A percentile compares a stretch with the other conserved stretches of the same genome.
These are phyloP conservation scores for Acromyrmex echinatior DNA, from an alignment of 1,140 invertebrate species.

Conservation along the genomic window DNA sequence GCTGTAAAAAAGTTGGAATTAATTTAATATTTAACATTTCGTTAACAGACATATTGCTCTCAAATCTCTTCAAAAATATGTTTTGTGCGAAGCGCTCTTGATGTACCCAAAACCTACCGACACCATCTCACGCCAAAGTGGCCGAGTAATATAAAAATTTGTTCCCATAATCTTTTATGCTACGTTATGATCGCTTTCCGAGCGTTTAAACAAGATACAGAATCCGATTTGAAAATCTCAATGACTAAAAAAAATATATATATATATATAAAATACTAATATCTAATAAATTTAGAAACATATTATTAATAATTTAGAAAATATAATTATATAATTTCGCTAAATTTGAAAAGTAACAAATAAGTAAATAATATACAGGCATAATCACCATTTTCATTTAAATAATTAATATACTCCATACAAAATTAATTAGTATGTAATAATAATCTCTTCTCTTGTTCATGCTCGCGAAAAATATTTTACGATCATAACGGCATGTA, in stretches of 20 bases:
- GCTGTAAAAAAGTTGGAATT: neutral
- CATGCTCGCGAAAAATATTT: neutral
- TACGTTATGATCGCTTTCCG: conserved; percentile 33
- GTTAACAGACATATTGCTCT: neutral
- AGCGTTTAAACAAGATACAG: conserved; percentile 6
- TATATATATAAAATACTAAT: neutral
- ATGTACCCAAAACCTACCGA: conserved; percentile 45
- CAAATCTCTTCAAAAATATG: neutral
- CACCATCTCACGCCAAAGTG: conserved; percentile 29
- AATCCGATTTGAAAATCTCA: neutral
- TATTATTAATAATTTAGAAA: neutral
- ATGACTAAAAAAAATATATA: neutral
- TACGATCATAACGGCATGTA: conserved; percentile 52
- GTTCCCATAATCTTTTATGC: conserved; percentile 39
- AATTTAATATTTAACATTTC: neutral
- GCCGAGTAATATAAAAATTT: conserved; percentile 18
- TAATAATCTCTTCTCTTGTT: neutral
- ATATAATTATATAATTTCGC: neutral
- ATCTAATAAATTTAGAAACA: neutral
- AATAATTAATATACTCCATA: neutral
- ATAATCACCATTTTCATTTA: neutral
- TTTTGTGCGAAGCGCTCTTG: conserved; percentile 1
- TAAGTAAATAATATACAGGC: neutral
- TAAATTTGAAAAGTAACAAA: neutral
- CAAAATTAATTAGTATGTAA: conserved; percentile 18